phyloP scores from a whole-genome alignment of 2,888 invertebrate species.

The Girardia tigrina region DNA sequence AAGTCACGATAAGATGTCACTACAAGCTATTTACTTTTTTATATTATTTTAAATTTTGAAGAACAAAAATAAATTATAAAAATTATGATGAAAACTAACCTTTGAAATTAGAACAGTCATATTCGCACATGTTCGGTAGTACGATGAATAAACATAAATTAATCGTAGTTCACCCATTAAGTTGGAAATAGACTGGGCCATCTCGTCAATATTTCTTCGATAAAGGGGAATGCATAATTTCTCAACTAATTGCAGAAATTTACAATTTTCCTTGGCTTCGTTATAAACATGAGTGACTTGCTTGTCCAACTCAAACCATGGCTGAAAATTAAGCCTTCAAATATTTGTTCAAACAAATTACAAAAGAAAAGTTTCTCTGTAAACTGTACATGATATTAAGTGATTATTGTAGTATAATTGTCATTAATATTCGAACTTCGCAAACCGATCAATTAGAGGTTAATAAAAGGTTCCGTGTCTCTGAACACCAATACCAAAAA shows the following conservation, averaged over 20 bases:
- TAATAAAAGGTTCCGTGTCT: too few species aligned
- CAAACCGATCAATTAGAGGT: too few species aligned
- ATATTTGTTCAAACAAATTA: not conserved
- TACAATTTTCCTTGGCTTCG: constrained; percentile 18
- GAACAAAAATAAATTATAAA: not conserved
- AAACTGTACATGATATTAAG: too few species aligned
- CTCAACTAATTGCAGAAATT: constrained; percentile 10
- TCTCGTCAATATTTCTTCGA: not conserved
- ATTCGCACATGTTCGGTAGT: constrained; percentile 2
- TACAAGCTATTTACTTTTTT: too few species aligned
- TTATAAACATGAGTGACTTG: constrained; percentile 13
- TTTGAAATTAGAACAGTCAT: constrained; percentile 3
- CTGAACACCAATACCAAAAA: too few species aligned
- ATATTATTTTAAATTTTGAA: too few species aligned
- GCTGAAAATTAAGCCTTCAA: not conserved
- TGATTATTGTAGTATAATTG: too few species aligned
- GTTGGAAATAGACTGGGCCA: not conserved
- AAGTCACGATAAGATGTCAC: too few species aligned
- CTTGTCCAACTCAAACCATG: constrained; percentile 28
- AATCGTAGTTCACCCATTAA: not conserved
- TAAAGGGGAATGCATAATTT: constrained; percentile 26
- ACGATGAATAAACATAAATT: constrained; percentile 17
- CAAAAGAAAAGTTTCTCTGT: not conserved
- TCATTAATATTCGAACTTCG: too few species aligned
- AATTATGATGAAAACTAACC: not conserved